phyloP scores from a whole-genome alignment of 2,888 invertebrate species.

The Actias luna region DNA sequence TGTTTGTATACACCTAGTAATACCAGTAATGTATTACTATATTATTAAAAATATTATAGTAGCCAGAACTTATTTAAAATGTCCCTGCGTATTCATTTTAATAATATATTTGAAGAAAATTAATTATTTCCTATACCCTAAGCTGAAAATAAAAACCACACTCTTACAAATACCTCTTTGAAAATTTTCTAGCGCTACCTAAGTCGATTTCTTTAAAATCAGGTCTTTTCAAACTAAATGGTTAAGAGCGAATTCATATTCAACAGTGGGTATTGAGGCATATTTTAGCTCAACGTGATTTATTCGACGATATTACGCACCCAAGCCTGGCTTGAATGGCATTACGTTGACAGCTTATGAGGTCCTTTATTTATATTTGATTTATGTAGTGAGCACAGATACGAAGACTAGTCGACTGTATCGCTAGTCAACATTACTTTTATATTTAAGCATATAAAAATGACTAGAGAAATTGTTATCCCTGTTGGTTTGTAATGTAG shows the following conservation, averaged over 20 bases:
- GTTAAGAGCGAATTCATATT: slow-evolving; percentile 65
- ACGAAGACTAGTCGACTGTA: slow-evolving; percentile 45
- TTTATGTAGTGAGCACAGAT: slow-evolving; percentile 77
- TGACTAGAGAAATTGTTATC: background rate
- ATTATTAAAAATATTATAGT: too few species aligned
- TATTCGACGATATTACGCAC: slow-evolving; percentile 77
- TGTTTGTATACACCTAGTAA: too few species aligned
- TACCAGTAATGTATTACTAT: too few species aligned
- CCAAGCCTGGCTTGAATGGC: slow-evolving; percentile 71
- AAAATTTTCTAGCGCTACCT: too few species aligned
- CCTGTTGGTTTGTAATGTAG: background rate
- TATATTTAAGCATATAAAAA: background rate
- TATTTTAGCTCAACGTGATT: slow-evolving; percentile 75
- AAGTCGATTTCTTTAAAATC: slow-evolving; percentile 31
- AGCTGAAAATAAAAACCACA: slow-evolving; percentile 18
- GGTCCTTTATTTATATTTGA: slow-evolving; percentile 77
- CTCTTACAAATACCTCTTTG: background rate
- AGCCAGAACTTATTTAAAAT: too few species aligned
- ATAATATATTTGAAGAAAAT: too few species aligned
- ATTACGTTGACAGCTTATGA: slow-evolving; percentile 79
- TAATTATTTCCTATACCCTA: too few species aligned
- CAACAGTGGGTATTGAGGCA: slow-evolving; percentile 70
- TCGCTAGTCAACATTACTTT: slow-evolving; percentile 34
- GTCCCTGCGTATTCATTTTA: too few species aligned
- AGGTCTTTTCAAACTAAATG: slow-evolving; percentile 46